These are phyloP conservation scores for Ametastegia equiseti DNA, from an alignment of 2,888 invertebrate genomes.

Conservation along the genomic window DNA sequence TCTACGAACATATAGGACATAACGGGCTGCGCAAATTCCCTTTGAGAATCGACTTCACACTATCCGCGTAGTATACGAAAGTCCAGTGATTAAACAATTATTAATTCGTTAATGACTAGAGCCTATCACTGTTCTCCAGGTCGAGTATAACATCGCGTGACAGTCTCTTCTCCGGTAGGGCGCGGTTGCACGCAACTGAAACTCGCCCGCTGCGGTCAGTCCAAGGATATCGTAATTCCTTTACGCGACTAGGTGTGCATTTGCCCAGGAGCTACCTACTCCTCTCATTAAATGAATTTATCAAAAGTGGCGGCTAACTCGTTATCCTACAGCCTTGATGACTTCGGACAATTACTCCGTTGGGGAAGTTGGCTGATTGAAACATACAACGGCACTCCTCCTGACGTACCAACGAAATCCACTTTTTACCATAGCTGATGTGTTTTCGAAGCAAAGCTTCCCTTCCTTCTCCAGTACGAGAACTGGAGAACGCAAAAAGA, in stretches of 20 bases:
- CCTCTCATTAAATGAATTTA: not conserved
- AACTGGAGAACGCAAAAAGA: constrained; percentile 60
- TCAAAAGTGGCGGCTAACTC: not conserved
- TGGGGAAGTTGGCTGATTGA: not conserved
- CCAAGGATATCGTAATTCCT: constrained; percentile 38
- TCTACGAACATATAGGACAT: not conserved
- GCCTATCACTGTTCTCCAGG: constrained; percentile 20
- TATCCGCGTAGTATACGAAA: not conserved
- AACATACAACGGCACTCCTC: not conserved
- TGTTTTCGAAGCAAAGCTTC: not conserved
- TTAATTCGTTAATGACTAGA: constrained; percentile 55
- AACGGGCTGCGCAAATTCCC: not conserved
- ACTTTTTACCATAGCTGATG: too few species aligned
- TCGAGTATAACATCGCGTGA: constrained; percentile 51
- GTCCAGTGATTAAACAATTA: constrained; percentile 38
- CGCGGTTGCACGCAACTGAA: constrained; percentile 55
- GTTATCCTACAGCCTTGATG: not conserved
- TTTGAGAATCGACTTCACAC: not conserved
- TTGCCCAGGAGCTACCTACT: not conserved
- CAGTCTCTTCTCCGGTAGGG: constrained; percentile 50
- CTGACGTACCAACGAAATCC: not conserved
- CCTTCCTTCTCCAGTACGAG: not conserved
- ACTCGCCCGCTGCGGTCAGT: constrained; percentile 1
- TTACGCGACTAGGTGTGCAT: not conserved
- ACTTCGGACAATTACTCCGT: not conserved